Evolutionary conservation across 2,797 vertebrate genomes (phyloP).

Genomic region (Sitta carolinensis): DNA sequence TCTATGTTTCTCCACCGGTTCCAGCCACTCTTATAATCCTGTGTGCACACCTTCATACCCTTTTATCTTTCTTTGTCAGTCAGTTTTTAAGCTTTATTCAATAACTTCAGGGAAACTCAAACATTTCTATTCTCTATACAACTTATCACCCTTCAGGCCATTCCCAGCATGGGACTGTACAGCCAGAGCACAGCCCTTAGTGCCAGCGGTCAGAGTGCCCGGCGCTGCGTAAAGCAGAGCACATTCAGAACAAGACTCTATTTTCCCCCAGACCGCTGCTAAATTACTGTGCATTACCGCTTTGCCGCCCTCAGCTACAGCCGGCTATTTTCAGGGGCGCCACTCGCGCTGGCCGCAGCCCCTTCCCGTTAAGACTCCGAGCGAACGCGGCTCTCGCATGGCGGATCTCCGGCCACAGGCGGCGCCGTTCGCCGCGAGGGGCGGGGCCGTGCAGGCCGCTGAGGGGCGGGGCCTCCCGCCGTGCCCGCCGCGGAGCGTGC

Average conservation of each 20-base stretch:
- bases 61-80: neutral
- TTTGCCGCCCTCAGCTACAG: neutral
- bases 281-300: neutral
- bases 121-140: neutral
- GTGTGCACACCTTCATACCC: neutral
- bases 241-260: neutral
- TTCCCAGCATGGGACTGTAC: accelerated
- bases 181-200: neutral
- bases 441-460: neutral
- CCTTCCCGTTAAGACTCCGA: accelerated
- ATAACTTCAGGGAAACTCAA: neutral
- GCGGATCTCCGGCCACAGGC: accelerated
- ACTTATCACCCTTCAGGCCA: neutral
- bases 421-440: accelerated
- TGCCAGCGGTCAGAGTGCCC: neutral
- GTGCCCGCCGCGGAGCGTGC: neutral
- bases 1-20: neutral
- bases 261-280: neutral
- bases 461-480: too few relatives aligned
- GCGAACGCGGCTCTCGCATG: accelerated
- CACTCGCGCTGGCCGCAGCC: neutral
- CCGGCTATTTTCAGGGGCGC: neutral
- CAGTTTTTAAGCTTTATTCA: neutral
- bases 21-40: neutral
- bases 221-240: neutral